Conservation (phyloP, 2,113 vertebrate species). For the Semnornis frantzii region DNA sequence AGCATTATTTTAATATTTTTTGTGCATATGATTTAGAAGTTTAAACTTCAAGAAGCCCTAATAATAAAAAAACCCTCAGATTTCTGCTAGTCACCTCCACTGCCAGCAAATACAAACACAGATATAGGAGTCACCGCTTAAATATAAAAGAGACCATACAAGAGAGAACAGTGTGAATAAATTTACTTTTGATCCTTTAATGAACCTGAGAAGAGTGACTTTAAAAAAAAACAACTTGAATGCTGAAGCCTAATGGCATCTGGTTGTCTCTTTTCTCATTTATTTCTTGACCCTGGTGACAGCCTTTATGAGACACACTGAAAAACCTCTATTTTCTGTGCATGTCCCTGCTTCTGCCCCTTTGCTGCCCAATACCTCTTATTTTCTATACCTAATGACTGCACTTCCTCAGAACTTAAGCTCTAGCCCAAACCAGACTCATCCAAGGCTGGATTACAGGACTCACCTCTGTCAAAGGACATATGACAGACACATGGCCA, state of each 20-base stretch:
- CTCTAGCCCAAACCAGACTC: not conserved
- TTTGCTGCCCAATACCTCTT: not conserved
- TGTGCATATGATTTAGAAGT: conserved; percentile 54
- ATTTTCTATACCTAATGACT: not conserved
- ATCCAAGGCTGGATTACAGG: not conserved
- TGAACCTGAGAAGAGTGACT: not conserved
- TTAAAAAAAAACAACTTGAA: conserved; percentile 4
- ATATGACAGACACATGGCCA: accelerated
- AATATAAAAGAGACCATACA: conserved; percentile 12
- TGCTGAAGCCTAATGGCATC: not conserved
- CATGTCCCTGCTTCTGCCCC: accelerated
- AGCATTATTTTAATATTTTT: conserved; percentile 73
- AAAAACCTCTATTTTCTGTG: not conserved
- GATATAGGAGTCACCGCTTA: not conserved
- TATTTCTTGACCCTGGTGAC: not conserved
- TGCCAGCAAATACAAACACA: conserved; percentile 52
- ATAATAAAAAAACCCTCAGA: conserved; percentile 35
- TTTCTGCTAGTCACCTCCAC: conserved; percentile 6
- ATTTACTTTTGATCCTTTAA: conserved; percentile 39
- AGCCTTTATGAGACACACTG: not conserved
- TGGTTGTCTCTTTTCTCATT: not conserved
- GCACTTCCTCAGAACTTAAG: not conserved
- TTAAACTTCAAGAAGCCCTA: conserved; percentile 55
- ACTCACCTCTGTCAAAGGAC: not conserved
- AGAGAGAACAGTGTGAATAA: conserved; percentile 9